Base-by-base conservation (phyloP, 1,140 invertebrate species). In the Littorina saxatilis region DNA sequence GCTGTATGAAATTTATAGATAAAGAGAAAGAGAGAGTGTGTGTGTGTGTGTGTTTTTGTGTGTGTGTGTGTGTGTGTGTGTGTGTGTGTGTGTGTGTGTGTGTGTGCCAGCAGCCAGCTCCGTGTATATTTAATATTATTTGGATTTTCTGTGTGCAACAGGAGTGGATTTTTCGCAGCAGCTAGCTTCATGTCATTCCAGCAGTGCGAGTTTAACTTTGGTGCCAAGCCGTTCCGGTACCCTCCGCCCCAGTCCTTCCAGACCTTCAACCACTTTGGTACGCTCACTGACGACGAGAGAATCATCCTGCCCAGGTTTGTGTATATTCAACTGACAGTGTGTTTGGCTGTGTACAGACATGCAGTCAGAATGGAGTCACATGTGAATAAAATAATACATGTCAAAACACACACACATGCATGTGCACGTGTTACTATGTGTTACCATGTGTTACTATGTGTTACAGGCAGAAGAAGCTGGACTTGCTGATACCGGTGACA, bases 181-280 rank as follows among this genome's bases (percentile, higher is more conserved):
- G 97, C 97, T 1, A 98, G 96, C 93, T 98, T 98, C 89, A 98
- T 98, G 97, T 97, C 97, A 79, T 98, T 97, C 93, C 97, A 99
- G 90, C 97, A 98, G 89, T 98, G 97, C 93, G 94, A 95, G 68
- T 98, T 98, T 92, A 99, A 99, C 94, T 99, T 99, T 93, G 98
- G 98, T 75, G 94, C 94, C 74, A 94, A 95, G 85, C 95, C 96
- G 3, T 98, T 98, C 92, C 94, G 94, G 84, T 96, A 94, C 93
- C 96, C 97, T 73, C 97, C 96, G 0, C 92, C 91, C 40, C 92
- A 94, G 76, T 88, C 91, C 83, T 96, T 95, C 93, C 92, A 94
- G 86, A 94, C 93, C 79, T 98, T 98, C 90, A 98, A 98, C 89
- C 94, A 96, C 81, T 92, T 94, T 88, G 96, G 95, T 50, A 90